Conservation (phyloP, 2,113 vertebrate genomes). For the Prochilodus magdalenae region DNA sequence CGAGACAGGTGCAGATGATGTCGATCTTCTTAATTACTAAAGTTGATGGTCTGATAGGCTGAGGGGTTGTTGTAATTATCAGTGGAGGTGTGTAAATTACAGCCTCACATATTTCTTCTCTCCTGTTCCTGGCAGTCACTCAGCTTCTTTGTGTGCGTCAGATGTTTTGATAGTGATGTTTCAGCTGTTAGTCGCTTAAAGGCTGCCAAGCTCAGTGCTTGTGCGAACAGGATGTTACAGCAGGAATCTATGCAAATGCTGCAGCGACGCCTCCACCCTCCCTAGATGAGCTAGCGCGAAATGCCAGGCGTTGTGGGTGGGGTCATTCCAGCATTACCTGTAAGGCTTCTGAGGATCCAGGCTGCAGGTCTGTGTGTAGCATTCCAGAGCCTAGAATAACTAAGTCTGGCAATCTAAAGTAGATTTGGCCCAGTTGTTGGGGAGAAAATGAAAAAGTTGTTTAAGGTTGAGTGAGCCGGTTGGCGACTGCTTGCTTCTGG, state of each 20-base stretch:
- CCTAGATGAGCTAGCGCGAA: background rate
- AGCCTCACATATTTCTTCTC: background rate
- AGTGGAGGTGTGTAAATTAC: too few species aligned
- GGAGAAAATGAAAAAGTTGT: background rate
- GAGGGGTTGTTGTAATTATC: too few species aligned
- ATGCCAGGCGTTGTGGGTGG: background rate
- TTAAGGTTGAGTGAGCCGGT: background rate
- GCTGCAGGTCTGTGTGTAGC: background rate
- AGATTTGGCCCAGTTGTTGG: background rate
- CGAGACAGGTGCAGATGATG: too few species aligned
- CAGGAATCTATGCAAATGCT: constrained; percentile 4
- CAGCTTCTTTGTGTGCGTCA: background rate
- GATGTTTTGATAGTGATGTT: constrained; percentile 16
- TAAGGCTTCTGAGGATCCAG: background rate
- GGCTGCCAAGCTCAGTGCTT: constrained; percentile 27
- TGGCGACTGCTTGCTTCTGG: background rate
- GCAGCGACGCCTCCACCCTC: background rate
- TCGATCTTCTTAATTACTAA: too few species aligned
- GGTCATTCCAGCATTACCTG: background rate
- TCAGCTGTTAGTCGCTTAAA: constrained; percentile 13
- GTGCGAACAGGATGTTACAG: constrained; percentile 21
- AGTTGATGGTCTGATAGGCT: background rate
- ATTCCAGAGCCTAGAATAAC: background rate
- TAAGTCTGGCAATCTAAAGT: background rate
- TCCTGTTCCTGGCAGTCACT: background rate